These are phyloP conservation scores for Cephus spinipes DNA, from an alignment of 2,888 invertebrate species.

Conservation along the genomic window DNA sequence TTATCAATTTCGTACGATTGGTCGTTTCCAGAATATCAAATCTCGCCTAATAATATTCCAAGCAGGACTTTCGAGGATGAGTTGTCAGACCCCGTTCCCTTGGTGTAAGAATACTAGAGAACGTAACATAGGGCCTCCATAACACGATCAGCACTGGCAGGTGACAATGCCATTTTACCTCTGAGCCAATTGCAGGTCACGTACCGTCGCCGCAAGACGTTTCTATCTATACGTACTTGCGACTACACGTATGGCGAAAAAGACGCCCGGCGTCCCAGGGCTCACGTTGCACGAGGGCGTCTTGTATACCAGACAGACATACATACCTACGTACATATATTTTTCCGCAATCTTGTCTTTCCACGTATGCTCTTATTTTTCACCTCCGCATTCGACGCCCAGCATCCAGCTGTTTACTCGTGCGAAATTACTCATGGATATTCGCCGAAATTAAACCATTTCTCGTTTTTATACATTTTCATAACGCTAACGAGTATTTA, in stretches of 20 bases:
- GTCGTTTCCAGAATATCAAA: background rate
- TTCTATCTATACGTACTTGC: background rate
- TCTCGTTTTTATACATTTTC: background rate
- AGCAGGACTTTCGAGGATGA: background rate
- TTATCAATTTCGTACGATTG: background rate
- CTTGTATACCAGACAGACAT: background rate
- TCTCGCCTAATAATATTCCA: background rate
- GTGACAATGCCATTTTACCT: constrained; percentile 45
- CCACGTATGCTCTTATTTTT: background rate
- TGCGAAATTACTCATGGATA: background rate
- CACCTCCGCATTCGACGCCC: background rate
- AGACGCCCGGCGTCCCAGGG: background rate
- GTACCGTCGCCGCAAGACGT: constrained; percentile 29
- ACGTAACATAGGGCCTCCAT: background rate
- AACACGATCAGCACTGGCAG: constrained; percentile 47
- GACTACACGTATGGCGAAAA: background rate
- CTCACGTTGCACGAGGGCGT: background rate
- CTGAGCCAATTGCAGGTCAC: constrained; percentile 50
- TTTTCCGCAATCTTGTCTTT: background rate
- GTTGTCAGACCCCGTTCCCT: background rate
- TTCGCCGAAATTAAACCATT: background rate
- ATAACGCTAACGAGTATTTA: background rate
- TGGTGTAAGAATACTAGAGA: background rate
- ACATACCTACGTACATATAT: background rate
- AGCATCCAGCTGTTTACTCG: background rate